Conservation (phyloP, 2,888 invertebrate species). For the Nomada hirtipes region DNA sequence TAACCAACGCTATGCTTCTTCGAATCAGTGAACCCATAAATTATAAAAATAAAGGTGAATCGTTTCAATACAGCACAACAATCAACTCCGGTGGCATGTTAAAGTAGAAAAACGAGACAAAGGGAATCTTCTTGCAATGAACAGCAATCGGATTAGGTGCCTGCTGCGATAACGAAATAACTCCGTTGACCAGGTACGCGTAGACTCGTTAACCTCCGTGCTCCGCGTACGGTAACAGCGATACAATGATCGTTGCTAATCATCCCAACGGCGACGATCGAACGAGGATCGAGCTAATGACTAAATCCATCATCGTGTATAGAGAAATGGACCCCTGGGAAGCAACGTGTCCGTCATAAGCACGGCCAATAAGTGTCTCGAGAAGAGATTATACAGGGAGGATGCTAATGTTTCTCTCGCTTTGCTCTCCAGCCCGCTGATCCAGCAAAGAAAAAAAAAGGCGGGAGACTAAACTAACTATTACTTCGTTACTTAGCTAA, state of each 20-base stretch:
- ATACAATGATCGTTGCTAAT: constrained; percentile 56
- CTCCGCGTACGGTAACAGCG: constrained; percentile 70
- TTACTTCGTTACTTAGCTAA: constrained; percentile 16
- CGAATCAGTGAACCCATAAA: too few species aligned
- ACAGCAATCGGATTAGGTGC: constrained; percentile 40
- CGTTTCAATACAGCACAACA: too few species aligned
- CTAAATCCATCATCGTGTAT: constrained; percentile 64
- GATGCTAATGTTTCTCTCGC: constrained; percentile 6
- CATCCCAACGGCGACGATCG: constrained; percentile 65
- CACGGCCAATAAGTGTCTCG: constrained; percentile 52
- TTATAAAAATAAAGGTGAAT: too few species aligned
- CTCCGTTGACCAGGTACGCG: constrained; percentile 70
- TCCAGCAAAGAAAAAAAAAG: background rate
- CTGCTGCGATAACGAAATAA: constrained; percentile 75
- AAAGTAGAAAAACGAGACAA: too few species aligned
- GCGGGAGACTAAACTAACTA: constrained; percentile 18
- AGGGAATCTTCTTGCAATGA: too few species aligned
- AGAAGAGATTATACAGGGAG: constrained; percentile 23
- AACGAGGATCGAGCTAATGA: constrained; percentile 63
- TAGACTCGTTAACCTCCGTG: constrained; percentile 72
- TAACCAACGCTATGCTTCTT: too few species aligned
- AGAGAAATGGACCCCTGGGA: constrained; percentile 26
- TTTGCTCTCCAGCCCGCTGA: background rate
- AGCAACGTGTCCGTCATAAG: constrained; percentile 50
- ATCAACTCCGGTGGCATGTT: too few species aligned